Percentiles rank a stretch among this genome's conserved stretches.
Evolutionary conservation across 2,113 vertebrate species (phyloP).

Genomic region (Chelonoidis abingdonii): DNA sequence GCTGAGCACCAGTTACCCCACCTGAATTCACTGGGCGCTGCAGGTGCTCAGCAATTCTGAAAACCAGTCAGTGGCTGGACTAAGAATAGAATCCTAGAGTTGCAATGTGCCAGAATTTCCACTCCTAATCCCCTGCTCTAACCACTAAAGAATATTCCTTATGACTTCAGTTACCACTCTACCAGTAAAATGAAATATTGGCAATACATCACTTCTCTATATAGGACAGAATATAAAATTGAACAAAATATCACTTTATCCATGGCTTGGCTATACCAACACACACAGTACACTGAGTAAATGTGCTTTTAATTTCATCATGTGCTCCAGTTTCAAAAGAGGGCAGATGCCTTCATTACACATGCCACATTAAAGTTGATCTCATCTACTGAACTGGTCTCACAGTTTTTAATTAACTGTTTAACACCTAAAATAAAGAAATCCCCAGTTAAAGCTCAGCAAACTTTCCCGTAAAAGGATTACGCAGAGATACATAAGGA

Average conservation of each 20-base stretch:
- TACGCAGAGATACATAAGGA: neutral
- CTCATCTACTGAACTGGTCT: neutral
- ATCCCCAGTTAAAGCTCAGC: neutral
- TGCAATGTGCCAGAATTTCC: accelerated
- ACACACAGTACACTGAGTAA: neutral
- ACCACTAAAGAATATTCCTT: neutral
- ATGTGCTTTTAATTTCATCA: neutral
- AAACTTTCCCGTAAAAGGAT: neutral
- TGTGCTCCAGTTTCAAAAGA: neutral
- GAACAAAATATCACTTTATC: neutral
- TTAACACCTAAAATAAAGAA: neutral
- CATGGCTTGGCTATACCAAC: neutral
- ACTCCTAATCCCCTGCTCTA: accelerated
- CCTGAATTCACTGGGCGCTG: accelerated
- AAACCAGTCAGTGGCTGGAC: neutral
- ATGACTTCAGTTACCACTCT: accelerated
- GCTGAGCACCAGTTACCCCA: neutral
- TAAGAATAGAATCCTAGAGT: neutral
- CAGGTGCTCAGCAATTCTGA: neutral
- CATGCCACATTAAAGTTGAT: neutral
- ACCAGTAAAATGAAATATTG: neutral
- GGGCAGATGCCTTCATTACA: neutral
- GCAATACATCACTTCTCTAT: neutral
- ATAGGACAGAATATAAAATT: neutral
- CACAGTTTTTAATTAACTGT: neutral